These are phyloP conservation scores for Ceratitis capitata DNA, from an alignment of 1,140 invertebrate genomes.

Conservation along the genomic window DNA sequence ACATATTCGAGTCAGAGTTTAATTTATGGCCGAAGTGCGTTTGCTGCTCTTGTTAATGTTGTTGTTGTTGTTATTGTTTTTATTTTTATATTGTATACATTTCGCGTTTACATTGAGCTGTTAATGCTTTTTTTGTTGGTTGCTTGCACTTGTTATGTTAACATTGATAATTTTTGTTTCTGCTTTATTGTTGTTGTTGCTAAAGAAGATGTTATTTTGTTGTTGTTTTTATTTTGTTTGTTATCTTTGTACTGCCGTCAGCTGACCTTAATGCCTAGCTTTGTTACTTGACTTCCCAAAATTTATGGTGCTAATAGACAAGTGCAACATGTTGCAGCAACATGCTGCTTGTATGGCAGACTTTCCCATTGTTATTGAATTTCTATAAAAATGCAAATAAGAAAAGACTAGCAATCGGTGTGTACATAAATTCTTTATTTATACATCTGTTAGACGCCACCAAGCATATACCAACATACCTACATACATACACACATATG, in stretches of 20 bases:
- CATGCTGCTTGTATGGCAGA: not conserved
- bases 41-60: not conserved
- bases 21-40: constrained; percentile 14
- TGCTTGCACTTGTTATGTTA: not conserved
- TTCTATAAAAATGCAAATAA: not conserved
- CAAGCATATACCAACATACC: too few relatives aligned
- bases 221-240: not conserved
- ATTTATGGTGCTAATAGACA: not conserved
- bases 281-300: not conserved
- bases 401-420: not conserved
- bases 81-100: not conserved
- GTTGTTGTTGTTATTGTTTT: not conserved
- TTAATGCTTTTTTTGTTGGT: not conserved
- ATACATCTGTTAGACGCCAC: not conserved
- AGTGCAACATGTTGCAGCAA: constrained; percentile 4
- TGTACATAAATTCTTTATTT: not conserved
- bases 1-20: constrained; percentile 33
- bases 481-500: not conserved
- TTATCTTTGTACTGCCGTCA: not conserved
- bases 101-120: not conserved
- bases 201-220: not conserved
- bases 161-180: constrained; percentile 9
- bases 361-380: too few relatives aligned
- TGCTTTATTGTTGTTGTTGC: not conserved
- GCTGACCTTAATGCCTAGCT: not conserved